phyloP scores from a whole-genome alignment of 30 jellyfish, hydroid and myxozoan species.

The Aurelia aurita complex sp. Pacific region DNA sequence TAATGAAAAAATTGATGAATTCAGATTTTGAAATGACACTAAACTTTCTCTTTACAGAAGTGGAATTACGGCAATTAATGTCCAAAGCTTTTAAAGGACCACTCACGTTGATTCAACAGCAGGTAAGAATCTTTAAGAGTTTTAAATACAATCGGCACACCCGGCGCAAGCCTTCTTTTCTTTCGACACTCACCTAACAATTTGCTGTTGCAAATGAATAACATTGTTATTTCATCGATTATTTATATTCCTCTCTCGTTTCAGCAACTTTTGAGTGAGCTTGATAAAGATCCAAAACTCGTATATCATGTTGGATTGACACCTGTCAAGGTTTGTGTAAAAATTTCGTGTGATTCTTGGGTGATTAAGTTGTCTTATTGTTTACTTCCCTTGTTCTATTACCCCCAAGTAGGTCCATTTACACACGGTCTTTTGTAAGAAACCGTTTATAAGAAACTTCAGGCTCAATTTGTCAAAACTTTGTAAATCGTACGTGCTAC shows the following conservation, averaged over 20 bases:
- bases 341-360: too few species aligned
- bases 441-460: too few species aligned
- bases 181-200: too few species aligned
- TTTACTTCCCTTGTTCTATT: too few species aligned
- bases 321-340: conserved; percentile 77
- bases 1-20: too few species aligned
- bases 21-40: too few species aligned
- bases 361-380: too few species aligned
- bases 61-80: conserved; percentile 93
- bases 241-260: background rate
- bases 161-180: too few species aligned
- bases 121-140: background rate
- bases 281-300: conserved; percentile 88
- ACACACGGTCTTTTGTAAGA: too few species aligned
- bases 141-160: too few species aligned
- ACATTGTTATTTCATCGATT: background rate
- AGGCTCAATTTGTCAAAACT: too few species aligned
- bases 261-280: conserved; percentile 83
- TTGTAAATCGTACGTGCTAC: background rate
- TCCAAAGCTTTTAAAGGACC: conserved; percentile 95
- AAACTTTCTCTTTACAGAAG: conserved; percentile 48
- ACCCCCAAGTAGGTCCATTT: too few species aligned
- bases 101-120: conserved; percentile 72
- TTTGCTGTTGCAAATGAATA: background rate
- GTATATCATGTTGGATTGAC: conserved; percentile 96